Conservation (phyloP, 2,888 invertebrate species). For the Hylaea fasciaria region DNA sequence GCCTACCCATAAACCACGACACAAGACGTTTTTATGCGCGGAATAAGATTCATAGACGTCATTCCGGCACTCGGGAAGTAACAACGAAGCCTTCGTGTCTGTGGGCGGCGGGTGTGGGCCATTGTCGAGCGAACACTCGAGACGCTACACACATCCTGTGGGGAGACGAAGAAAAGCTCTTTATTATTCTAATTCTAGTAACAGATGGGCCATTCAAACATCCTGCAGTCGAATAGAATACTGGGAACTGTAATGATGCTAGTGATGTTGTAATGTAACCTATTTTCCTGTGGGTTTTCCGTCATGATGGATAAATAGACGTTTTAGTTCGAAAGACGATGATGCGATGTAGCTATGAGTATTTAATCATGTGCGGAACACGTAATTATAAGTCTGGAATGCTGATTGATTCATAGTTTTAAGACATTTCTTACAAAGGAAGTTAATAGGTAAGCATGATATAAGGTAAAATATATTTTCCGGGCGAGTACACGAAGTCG, state of each 20-base stretch:
- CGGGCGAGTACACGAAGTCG: no score
- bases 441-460: no score
- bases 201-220: slow-evolving; percentile 28
- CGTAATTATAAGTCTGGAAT: no score
- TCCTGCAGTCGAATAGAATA: slow-evolving; percentile 20
- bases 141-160: slow-evolving; percentile 13
- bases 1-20: slow-evolving; percentile 40
- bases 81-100: slow-evolving; percentile 35
- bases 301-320: slow-evolving; percentile 1
- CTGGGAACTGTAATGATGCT: slow-evolving; percentile 21
- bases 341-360: no score
- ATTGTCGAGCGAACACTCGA: slow-evolving; percentile 31
- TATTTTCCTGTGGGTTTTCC: slow-evolving; percentile 21
- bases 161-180: slow-evolving; percentile 19
- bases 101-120: slow-evolving; percentile 34
- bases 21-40: slow-evolving; percentile 41
- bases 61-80: slow-evolving; percentile 30
- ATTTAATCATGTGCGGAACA: no score
- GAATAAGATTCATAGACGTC: slow-evolving; percentile 44
- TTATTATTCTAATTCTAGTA: slow-evolving; percentile 22
- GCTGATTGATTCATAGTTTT: no score
- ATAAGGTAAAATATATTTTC: no score
- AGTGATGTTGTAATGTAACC: slow-evolving; percentile 13
- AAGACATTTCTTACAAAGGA: no score
- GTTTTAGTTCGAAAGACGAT: no score